Conservation (phyloP, 2,797 vertebrate species). For the Pachyuromys duprasi region DNA sequence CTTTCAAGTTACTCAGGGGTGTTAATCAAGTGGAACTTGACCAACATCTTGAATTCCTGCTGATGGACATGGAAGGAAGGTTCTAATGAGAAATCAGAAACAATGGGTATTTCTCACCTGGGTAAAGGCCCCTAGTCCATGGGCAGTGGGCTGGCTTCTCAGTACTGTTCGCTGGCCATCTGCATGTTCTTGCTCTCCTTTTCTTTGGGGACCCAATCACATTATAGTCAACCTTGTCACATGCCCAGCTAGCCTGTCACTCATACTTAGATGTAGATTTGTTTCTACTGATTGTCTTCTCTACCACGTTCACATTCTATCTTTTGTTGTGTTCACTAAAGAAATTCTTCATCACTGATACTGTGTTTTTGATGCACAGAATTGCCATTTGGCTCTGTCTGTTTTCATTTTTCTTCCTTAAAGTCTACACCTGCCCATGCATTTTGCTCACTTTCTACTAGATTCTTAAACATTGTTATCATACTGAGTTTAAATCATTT, state of each 20-base stretch:
- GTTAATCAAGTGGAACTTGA: not conserved
- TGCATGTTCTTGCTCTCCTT: not conserved
- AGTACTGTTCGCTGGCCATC: not conserved
- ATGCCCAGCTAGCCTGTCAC: not conserved
- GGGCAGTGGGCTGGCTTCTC: not conserved
- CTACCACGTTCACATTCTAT: not conserved
- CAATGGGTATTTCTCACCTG: not conserved
- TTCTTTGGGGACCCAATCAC: too few relatives aligned
- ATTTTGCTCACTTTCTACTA: not conserved
- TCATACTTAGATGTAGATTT: not conserved
- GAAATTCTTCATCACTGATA: not conserved
- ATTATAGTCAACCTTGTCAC: not conserved
- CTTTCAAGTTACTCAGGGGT: not conserved
- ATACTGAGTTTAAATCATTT: not conserved
- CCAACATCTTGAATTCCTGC: not conserved
- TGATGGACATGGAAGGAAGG: not conserved
- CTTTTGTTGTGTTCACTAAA: not conserved
- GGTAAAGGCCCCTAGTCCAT: not conserved
- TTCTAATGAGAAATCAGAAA: not conserved
- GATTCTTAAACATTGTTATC: not conserved
- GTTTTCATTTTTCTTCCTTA: not conserved
- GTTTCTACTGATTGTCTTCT: not conserved
- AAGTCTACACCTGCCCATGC: not conserved
- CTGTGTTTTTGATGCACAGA: not conserved
- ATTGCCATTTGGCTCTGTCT: not conserved